Evolutionary conservation across 2,888 invertebrate species (phyloP), one percentile per base, ranked within the genome.

Genomic region (Bursaphelenchus okinawaensis): DNA sequence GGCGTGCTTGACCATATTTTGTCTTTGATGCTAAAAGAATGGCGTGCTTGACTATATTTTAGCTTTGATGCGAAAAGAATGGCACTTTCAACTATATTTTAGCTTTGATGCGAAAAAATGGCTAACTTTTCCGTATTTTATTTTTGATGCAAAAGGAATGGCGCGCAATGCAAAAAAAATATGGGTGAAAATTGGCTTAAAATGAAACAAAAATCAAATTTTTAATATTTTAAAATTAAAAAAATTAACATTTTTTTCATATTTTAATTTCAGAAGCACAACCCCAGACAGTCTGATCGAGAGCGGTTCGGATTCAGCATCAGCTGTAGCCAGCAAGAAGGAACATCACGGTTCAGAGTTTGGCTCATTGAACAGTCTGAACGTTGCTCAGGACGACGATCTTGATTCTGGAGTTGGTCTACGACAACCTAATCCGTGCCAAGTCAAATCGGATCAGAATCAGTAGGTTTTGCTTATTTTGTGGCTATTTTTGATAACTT

Each of bases 251-350:
- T 23, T 24, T 55, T 65, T 22, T 23, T 8, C 8, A 19, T 16
- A 9, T 55, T 12, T 4, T 23, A 55, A 12, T 65, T 70, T 26
- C 27, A 71, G 71, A 55, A 69, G 65, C 28, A 40, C 68, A 19
- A 71, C 70, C n/a, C 71, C 71, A 26, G 71, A 71, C 51, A 74
- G 73, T 27, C 27, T 74, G 12, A 75, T 71, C 62, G 71, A 71
- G 58, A 65, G 65, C 56, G 71, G 69, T 22, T 56, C 56, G 22
- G 71, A 75, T 51, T 74, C 74, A 16, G 71, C 71, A 12, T 60
- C 60, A 24, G 65, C 61, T 23, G 67, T 60, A 28, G 71, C 66
- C 27, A 28, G 26, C 50, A 68, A 68, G 59, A 66, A 66, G 50
- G 63, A 63, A 4, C 66, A 61, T 40, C 61, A 66, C 22, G 51